These are phyloP conservation scores for Neosilurus hyrtlii DNA, from an alignment of 2,797 vertebrate species.

Conservation along the genomic window DNA sequence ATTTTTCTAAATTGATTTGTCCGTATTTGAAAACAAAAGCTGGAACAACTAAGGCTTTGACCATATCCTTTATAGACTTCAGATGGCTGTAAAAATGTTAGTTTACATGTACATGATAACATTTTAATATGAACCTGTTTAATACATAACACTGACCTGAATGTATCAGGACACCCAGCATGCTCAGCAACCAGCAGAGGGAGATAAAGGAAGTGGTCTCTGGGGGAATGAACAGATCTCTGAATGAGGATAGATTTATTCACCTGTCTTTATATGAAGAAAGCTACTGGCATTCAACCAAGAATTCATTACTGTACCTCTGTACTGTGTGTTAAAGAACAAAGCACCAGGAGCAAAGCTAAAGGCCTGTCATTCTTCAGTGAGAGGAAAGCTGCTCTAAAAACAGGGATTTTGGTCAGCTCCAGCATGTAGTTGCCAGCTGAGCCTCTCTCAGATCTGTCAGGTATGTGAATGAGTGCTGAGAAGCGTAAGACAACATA, in stretches of 20 bases:
- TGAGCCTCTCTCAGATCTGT: slow-evolving; percentile 22
- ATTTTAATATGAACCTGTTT: not conserved
- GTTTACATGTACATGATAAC: not conserved
- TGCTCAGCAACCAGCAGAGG: slow-evolving; percentile 46
- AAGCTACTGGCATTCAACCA: slow-evolving; percentile 14
- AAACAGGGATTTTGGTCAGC: slow-evolving; percentile 36
- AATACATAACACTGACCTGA: not conserved
- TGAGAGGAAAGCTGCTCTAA: slow-evolving; percentile 14
- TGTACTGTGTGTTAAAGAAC: slow-evolving; percentile 5
- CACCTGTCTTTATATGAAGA: slow-evolving; percentile 6
- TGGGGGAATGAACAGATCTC: slow-evolving; percentile 16
- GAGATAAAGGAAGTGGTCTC: slow-evolving; percentile 49
- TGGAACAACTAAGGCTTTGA: not conserved
- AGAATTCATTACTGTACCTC: not conserved
- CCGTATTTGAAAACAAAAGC: not conserved
- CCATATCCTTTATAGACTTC: not conserved
- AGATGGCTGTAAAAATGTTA: no score
- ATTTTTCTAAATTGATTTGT: not conserved
- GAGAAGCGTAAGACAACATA: slow-evolving; percentile 30
- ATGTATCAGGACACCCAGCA: not conserved
- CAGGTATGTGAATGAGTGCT: slow-evolving; percentile 34
- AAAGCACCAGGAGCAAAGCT: slow-evolving; percentile 21
- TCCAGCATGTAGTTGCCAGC: slow-evolving; percentile 34
- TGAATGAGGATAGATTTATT: slow-evolving; percentile 4
- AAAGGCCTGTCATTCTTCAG: slow-evolving; percentile 31